phyloP scores from a whole-genome alignment of 2,113 vertebrate species.

The Mugil cephalus region DNA sequence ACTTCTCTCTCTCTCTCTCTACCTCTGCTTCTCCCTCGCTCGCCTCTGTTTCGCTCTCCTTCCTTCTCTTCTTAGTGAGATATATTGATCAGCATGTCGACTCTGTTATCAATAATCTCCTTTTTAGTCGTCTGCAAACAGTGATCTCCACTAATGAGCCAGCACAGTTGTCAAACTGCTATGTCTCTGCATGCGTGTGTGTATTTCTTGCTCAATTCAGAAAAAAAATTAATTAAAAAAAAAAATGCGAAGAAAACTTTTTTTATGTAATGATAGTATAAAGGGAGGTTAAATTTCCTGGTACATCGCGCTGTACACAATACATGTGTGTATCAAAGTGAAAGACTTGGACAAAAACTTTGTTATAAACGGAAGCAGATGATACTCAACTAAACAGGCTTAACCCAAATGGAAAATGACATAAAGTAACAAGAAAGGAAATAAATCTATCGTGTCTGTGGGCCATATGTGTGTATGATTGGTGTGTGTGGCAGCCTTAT shows the following conservation, averaged over 20 bases:
- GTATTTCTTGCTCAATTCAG: not conserved
- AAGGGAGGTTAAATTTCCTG: too few species aligned
- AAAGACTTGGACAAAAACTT: not conserved
- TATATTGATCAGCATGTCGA: constrained; percentile 73
- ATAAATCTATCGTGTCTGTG: constrained; percentile 40
- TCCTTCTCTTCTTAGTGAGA: constrained; percentile 49
- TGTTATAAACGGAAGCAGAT: not conserved
- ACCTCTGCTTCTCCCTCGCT: not conserved
- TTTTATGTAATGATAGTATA: too few species aligned
- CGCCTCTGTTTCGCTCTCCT: constrained; percentile 5
- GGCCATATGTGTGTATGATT: constrained; percentile 67
- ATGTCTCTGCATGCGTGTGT: constrained; percentile 31
- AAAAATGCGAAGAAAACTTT: too few species aligned
- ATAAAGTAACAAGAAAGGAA: constrained; percentile 12
- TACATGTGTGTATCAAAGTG: too few species aligned
- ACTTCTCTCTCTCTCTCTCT: constrained; percentile 27
- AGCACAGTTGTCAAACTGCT: constrained; percentile 63
- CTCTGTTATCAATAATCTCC: constrained; percentile 81
- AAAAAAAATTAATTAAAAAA: too few species aligned
- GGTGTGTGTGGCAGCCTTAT: constrained; percentile 62
- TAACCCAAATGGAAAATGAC: constrained; percentile 16
- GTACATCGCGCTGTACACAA: too few species aligned
- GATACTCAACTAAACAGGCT: not conserved
- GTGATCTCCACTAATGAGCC: constrained; percentile 80
- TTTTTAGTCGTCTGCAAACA: constrained; percentile 71